A percentile compares a stretch with the other conserved stretches of the same genome.
These are phyloP conservation scores for Megalopta genalis DNA, from an alignment of 1,140 invertebrate species.

Conservation along the genomic window DNA sequence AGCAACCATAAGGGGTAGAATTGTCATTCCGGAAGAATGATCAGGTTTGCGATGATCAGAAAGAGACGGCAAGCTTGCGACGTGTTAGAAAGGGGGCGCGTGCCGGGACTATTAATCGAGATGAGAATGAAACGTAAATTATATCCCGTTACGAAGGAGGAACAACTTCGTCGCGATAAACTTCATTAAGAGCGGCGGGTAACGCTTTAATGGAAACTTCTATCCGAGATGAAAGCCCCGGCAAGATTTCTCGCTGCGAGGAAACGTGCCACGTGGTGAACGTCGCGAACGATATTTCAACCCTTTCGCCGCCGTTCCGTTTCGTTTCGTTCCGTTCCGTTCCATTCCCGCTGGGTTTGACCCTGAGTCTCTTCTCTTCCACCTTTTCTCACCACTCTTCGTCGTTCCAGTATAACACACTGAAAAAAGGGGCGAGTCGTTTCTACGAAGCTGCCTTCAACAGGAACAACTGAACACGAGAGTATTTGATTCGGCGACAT, in stretches of 20 bases:
- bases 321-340: not conserved
- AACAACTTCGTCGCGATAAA: conserved; percentile 40
- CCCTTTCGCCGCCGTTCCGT: not conserved
- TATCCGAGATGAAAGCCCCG: conserved; percentile 13
- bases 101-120: conserved; percentile 19
- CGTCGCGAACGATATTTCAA: conserved; percentile 30
- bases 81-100: not conserved
- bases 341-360: not conserved
- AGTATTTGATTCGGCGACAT: no score
- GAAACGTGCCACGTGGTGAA: conserved; percentile 23
- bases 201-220: conserved; percentile 39
- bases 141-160: conserved; percentile 13
- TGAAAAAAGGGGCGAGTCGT: not conserved
- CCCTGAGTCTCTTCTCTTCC: no score
- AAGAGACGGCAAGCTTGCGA: not conserved
- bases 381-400: not conserved
- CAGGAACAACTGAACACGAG: no score
- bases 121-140: conserved; percentile 40
- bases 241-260: conserved; percentile 27
- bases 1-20: no score
- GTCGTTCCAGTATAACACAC: not conserved
- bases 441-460: not conserved
- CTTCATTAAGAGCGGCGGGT: conserved; percentile 16
- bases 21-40: not conserved
- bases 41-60: not conserved